phyloP scores from a whole-genome alignment of 1,140 invertebrate genomes.

The Ostrea denselamellosa region DNA sequence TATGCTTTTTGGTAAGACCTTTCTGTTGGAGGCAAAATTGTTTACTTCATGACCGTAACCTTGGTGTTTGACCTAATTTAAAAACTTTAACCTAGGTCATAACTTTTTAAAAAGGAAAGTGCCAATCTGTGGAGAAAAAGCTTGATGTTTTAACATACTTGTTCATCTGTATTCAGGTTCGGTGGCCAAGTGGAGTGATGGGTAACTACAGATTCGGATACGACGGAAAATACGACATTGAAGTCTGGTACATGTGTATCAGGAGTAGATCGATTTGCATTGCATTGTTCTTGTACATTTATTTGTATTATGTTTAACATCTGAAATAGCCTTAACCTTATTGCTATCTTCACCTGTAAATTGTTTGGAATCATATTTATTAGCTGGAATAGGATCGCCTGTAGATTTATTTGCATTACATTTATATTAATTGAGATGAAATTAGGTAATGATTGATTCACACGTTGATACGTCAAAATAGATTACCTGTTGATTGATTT shows the following conservation, averaged over 20 bases:
- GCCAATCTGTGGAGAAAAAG: not conserved
- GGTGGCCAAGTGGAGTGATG: not conserved
- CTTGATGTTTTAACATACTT: not conserved
- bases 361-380: not conserved
- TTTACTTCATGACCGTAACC: not conserved
- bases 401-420: not conserved
- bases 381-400: not conserved
- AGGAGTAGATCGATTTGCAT: no score
- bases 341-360: no score
- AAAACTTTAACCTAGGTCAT: not conserved
- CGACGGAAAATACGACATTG: not conserved
- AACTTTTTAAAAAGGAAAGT: not conserved
- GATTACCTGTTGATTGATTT: no score
- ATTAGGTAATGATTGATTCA: no score
- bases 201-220: slow-evolving; percentile 23
- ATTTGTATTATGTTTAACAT: not conserved
- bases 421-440: not conserved
- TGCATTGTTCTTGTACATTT: no score
- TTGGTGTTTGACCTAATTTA: no score
- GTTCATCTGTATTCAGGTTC: not conserved
- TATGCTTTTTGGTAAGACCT: not conserved
- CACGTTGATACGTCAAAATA: no score
- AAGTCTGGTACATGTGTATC: not conserved
- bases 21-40: not conserved
- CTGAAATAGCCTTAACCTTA: no score